Base-by-base conservation (phyloP, 2,888 invertebrate species). In the Drosophila setosimentum region DNA sequence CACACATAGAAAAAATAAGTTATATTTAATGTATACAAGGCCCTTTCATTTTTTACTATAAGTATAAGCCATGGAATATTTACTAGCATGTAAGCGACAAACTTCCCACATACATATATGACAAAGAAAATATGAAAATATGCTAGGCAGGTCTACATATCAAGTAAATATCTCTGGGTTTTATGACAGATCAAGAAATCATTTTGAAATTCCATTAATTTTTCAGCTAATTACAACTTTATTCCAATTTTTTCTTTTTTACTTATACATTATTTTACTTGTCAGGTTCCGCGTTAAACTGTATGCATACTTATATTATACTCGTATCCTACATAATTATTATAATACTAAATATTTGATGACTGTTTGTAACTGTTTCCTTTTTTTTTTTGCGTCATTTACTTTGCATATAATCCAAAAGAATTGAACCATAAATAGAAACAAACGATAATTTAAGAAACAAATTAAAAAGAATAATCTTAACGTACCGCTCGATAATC, bases 261-360 rank as follows among this genome's bases (percentile, higher is more conserved):
- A 64, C 16, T 37, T 55, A 45, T 55, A 54, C 54, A 51, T 62
- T 48, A 45, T 76, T 84, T 60, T 48, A 35, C 21, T 68, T 50
- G 87, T 58, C 89, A 82, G 82, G 82, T 58, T 72, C 62, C 78
- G 65, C 87, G 78, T 86, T 89, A 68, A 82, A 86, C 60, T 73
- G 79, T 82, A 71, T 83, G 84, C 89, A 86, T 88, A 53, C 24
- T 57, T 66, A 77, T 64, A 61, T 66, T 65, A 71, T 85, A 75
- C 11, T 68, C 71, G 71, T 87, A 83, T 72, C 57, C 68, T 66
- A 62, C 59, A 70, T 77, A 64, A 55, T 65, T 61, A 62, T 61
- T 68, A 55, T 61, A 67, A 72, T 87, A 81, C 66, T 73, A 70
- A 80, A 68, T 81, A 78, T 82, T 84, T 85, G 66, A 71, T 76